Evolutionary conservation across 2,797 vertebrate genomes (phyloP).

Genomic region (Hozukius guyotensis): DNA sequence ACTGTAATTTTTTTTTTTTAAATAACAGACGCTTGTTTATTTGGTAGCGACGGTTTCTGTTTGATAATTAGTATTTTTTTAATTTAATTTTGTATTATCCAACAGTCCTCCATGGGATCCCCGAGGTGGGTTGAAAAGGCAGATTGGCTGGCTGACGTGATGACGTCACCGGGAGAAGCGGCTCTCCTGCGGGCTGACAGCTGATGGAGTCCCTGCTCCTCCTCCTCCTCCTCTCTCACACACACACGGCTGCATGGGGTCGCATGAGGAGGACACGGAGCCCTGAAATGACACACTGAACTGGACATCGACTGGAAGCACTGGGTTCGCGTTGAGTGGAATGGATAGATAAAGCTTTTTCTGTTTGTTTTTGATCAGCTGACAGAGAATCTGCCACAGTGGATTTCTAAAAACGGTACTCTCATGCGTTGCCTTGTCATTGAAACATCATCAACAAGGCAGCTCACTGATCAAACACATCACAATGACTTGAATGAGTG

Average conservation of each 20-base stretch:
- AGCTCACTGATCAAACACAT: constrained; percentile 49
- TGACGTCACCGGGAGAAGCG: constrained; percentile 76
- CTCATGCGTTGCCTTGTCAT: constrained; percentile 51
- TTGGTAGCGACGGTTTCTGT: background rate
- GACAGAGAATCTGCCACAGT: constrained; percentile 13
- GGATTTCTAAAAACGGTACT: background rate
- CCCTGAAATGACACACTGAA: constrained; percentile 53
- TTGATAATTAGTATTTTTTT: background rate
- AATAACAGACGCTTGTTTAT: background rate
- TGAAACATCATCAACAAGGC: constrained; percentile 39
- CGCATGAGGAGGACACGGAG: constrained; percentile 51
- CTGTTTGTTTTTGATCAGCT: constrained; percentile 24
- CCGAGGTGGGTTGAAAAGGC: constrained; percentile 63
- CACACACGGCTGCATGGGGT: constrained; percentile 25
- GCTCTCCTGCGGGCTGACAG: constrained; percentile 72
- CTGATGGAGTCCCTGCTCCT: constrained; percentile 79
- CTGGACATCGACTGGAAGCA: constrained; percentile 57
- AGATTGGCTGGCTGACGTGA: constrained; percentile 65
- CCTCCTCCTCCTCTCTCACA: constrained; percentile 42
- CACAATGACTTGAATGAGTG: constrained; percentile 77
- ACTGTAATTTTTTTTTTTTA: background rate
- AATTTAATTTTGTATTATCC: constrained; percentile 9
- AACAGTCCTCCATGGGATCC: constrained; percentile 76
- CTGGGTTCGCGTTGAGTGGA: constrained; percentile 13
- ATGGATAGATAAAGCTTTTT: constrained; percentile 13